Conservation (phyloP, 2,113 vertebrate genomes). For the Pluvianellus socialis region DNA sequence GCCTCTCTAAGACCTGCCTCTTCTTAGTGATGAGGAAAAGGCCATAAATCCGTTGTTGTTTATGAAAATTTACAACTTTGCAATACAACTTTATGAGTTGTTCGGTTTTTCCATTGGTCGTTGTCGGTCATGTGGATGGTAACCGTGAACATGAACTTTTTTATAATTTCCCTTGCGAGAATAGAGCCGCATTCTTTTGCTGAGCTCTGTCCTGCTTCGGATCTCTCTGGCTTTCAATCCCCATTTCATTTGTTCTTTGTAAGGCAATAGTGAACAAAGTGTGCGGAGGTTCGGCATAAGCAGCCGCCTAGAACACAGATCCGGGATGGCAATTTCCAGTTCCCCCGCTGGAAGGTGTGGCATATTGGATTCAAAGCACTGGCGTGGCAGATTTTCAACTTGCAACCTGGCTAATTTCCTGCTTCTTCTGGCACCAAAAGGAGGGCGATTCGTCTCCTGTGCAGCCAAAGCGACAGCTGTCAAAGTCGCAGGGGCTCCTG, state of each 20-base stretch:
- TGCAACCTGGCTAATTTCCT: constrained; percentile 85
- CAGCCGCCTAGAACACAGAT: constrained; percentile 63
- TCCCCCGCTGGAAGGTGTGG: constrained; percentile 76
- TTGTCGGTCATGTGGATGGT: constrained; percentile 88
- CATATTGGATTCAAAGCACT: constrained; percentile 73
- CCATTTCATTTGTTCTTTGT: constrained; percentile 73
- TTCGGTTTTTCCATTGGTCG: constrained; percentile 89
- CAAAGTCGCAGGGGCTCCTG: constrained; percentile 76
- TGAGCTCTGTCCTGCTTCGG: constrained; percentile 85
- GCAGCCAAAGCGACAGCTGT: constrained; percentile 84
- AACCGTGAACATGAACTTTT: constrained; percentile 99
- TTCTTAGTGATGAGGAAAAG: constrained; percentile 87
- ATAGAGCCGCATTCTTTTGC: constrained; percentile 94
- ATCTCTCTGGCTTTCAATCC: constrained; percentile 74
- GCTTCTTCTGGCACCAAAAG: constrained; percentile 82
- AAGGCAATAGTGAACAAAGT: constrained; percentile 71
- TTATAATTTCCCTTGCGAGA: constrained; percentile 97
- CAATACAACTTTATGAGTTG: constrained; percentile 98
- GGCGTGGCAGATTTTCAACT: constrained; percentile 76
- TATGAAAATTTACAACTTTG: constrained; percentile 99
- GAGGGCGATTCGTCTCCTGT: constrained; percentile 77
- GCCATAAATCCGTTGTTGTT: constrained; percentile 99
- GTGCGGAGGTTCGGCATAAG: constrained; percentile 63
- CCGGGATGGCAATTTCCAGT: constrained; percentile 68
- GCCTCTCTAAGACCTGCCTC: constrained; percentile 89